Evolutionary conservation across 2,797 vertebrate species (phyloP).

Genomic region (Pangasius krempfi): DNA sequence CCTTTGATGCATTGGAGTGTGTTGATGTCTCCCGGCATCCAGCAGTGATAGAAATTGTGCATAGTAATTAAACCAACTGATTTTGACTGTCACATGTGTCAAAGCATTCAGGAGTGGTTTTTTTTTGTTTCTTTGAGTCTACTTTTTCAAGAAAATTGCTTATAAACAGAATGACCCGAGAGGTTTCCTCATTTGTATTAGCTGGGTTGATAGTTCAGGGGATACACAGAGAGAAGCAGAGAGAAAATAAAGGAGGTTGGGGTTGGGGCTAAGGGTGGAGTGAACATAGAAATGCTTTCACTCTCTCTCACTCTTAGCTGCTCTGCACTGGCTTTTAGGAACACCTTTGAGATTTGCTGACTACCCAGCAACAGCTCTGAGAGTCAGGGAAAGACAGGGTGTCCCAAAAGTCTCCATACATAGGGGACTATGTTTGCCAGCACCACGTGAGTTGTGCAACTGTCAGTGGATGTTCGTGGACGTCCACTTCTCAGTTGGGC

Average conservation of each 20-base stretch:
- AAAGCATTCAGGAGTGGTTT: neutral
- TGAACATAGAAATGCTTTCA: slow-evolving; percentile 82
- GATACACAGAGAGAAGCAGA: slow-evolving; percentile 34
- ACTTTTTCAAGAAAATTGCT: neutral
- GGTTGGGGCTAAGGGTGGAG: slow-evolving; percentile 57
- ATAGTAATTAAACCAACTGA: slow-evolving; percentile 30
- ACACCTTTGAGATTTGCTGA: slow-evolving; percentile 59
- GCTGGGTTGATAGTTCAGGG: neutral
- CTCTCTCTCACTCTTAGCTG: slow-evolving; percentile 46
- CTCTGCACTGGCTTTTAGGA: slow-evolving; percentile 45
- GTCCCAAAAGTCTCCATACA: too few relatives aligned
- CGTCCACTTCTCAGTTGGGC: too few relatives aligned
- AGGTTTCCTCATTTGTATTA: slow-evolving; percentile 5
- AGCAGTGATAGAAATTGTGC: slow-evolving; percentile 12
- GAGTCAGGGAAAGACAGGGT: slow-evolving; percentile 31
- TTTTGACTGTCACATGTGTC: slow-evolving; percentile 18
- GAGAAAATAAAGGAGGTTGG: neutral
- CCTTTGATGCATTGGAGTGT: slow-evolving; percentile 24
- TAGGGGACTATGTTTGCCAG: too few relatives aligned
- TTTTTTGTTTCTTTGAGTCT: neutral
- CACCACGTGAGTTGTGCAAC: too few relatives aligned
- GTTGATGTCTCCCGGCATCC: neutral
- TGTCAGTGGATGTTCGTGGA: too few relatives aligned
- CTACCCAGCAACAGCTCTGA: slow-evolving; percentile 25
- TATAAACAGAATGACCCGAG: neutral